Base-by-base conservation (phyloP, 2,113 vertebrate genomes). In the Pelusios castaneus region DNA sequence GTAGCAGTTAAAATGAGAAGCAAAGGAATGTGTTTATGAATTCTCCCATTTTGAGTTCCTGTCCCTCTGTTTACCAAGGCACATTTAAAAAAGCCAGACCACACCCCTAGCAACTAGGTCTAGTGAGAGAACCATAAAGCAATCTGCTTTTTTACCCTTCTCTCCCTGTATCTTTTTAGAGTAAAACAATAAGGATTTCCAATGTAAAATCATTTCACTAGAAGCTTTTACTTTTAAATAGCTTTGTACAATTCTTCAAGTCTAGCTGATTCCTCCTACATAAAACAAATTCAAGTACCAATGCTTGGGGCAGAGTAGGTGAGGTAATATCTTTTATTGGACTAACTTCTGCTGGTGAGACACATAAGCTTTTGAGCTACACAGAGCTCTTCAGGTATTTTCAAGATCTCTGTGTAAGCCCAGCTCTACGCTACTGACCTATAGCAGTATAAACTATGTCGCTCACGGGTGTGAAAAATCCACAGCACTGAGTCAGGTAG, bases 251-350 rank as follows among this genome's bases (percentile, higher is more conserved):
- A 70, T 56, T 93, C 54, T 63, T 96, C 7, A 2, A 2, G 38
- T 87, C 21, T 58, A 58, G 41, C 34, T 73, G 60, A 78, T n/a
- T 93, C 82, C 91, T 93, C n/a, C 95, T 94, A 94, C 95, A 95
- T 94, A 94, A 96, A 95, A 86, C 49, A 55, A 82, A 89, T 81
- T 91, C 41, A 93, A 89, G 93, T 88, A 96, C 82, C 70, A 84
- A 75, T 88, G 90, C 89, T 75, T 82, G 80, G 17, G n/a, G 22
- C 10, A 38, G n/a, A 7, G 34, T 67, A 10, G 47, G 47, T 47
- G 6, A 67, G 34, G 31, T 17, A 5, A 38, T 22, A 38, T 34
- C 16, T 70, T 70, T 38, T 70, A 38, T 22, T 70, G 63, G n/a
- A 70, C n/a, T 8, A 38, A 10, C 34, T 70, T 9, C 63, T 21